Evolutionary conservation across 2,797 vertebrate genomes (phyloP), one percentile per base, ranked within the genome.

Genomic region (Heliangelus exortis): DNA sequence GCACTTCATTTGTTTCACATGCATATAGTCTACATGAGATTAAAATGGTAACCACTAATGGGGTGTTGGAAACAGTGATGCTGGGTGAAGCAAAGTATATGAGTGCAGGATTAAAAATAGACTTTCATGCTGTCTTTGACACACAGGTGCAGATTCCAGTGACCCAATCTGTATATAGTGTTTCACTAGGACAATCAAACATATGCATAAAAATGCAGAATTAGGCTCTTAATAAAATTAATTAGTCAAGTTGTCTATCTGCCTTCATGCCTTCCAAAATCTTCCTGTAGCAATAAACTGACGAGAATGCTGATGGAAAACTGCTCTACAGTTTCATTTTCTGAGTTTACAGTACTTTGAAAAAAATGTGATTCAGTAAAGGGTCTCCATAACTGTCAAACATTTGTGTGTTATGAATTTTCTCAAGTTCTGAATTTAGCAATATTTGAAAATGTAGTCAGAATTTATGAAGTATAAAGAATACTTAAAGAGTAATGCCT

Each of bases 101-200:
- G 39, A 41, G 10, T 12, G 20, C 15, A 81, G 26, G 14, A 16
- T 4, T 19, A 25, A 41, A 34, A 58, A 15, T 3, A 65, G 29
- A 72, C 2, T 73, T 54, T 3, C 5, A 6, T 17, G 3, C 58
- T 48, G 22, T 79, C 9, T 89, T 22, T 29, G 33, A 29, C 6
- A 23, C 36, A 21, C 15, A 82, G 13, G 55, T 63, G 20, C 45
- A 82, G 3, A 4, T 81, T 72, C 29, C 34, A 62, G 19, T 25
- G 25, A 65, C 15, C 1, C 36, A 71, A 78, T 50, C 3, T 2
- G 1, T 53, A 25, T 0, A 0, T 43, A 58, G 9, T n/a, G 6
- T 71, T 17, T 39, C 33, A 80, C 31, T 57, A 72, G 20, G 13
- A 78, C 14, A 69, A 53, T 36, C n/a, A 59, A 87, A 12, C 8